Conservation (phyloP, 1,140 invertebrate species). For the Drosophila repleta region DNA sequence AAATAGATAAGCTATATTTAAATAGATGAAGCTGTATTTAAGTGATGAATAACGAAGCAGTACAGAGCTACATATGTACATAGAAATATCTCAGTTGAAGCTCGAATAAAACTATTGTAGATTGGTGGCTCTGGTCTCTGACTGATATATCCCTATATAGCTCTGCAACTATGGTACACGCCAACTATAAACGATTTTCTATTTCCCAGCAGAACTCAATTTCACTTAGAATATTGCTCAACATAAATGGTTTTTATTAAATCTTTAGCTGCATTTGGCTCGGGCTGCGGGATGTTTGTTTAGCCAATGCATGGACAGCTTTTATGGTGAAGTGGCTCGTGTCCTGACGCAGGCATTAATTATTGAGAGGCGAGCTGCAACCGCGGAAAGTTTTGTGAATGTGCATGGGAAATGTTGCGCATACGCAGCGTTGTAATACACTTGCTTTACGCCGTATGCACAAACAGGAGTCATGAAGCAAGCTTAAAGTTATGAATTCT, state of each 20-base stretch:
- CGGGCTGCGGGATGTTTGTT: background rate
- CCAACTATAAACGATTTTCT: too few species aligned
- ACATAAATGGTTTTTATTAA: background rate
- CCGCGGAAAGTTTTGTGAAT: constrained; percentile 54
- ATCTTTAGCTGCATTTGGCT: background rate
- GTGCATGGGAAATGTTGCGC: constrained; percentile 54
- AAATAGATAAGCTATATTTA: too few species aligned
- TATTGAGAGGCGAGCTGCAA: constrained; percentile 47
- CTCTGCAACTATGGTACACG: too few species aligned
- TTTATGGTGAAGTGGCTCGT: constrained; percentile 21
- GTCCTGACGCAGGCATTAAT: constrained; percentile 44
- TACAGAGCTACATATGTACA: too few species aligned
- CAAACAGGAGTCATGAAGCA: constrained; percentile 77
- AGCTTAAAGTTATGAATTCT: constrained; percentile 81
- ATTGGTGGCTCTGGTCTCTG: too few species aligned
- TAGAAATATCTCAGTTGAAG: too few species aligned
- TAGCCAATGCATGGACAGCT: constrained; percentile 19
- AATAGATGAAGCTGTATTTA: too few species aligned
- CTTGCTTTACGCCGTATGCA: constrained; percentile 22
- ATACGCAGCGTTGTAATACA: constrained; percentile 61
- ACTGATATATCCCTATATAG: too few species aligned
- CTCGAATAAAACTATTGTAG: too few species aligned
- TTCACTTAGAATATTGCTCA: background rate
- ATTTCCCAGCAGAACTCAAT: too few species aligned
- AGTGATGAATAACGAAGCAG: too few species aligned